These are phyloP conservation scores for Rhyacophila brunnea DNA, from an alignment of 1,140 invertebrate genomes.

Conservation along the genomic window DNA sequence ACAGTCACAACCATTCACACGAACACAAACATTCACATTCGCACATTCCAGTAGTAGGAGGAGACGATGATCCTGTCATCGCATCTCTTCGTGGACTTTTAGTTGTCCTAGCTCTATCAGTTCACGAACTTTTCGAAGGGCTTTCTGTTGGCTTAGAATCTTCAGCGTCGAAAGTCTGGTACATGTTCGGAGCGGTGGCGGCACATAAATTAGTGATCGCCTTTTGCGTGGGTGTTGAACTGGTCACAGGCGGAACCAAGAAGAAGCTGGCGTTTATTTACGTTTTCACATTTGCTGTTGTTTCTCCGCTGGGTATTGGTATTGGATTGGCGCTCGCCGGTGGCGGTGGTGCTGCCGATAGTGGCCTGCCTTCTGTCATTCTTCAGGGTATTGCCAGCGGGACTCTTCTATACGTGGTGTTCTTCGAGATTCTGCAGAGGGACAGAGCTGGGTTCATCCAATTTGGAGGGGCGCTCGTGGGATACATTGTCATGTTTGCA, in stretches of 20 bases:
- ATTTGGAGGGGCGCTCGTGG: slow-evolving; percentile 67
- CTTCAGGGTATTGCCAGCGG: slow-evolving; percentile 84
- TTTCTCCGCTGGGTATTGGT: slow-evolving; percentile 77
- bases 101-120: slow-evolving; percentile 82
- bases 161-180: slow-evolving; percentile 69
- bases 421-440: slow-evolving; percentile 84
- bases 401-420: slow-evolving; percentile 85
- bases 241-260: slow-evolving; percentile 67
- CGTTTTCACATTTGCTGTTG: slow-evolving; percentile 74
- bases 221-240: slow-evolving; percentile 80
- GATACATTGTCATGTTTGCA: slow-evolving; percentile 76
- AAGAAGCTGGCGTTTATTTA: slow-evolving; percentile 63
- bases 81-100: slow-evolving; percentile 71
- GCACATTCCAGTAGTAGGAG: slow-evolving; percentile 44
- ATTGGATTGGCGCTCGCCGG: slow-evolving; percentile 64
- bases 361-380: slow-evolving; percentile 63
- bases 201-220: slow-evolving; percentile 89
- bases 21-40: slow-evolving; percentile 55
- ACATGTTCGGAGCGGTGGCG: slow-evolving; percentile 80
- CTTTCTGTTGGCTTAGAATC: slow-evolving; percentile 82
- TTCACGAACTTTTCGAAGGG: slow-evolving; percentile 91
- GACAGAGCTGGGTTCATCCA: slow-evolving; percentile 73
- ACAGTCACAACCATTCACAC: slow-evolving; percentile 47
- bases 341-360: slow-evolving; percentile 53
- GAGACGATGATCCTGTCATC: slow-evolving; percentile 59